phyloP scores from a whole-genome alignment of 2,797 vertebrate species.

The Sciurus vulgaris region DNA sequence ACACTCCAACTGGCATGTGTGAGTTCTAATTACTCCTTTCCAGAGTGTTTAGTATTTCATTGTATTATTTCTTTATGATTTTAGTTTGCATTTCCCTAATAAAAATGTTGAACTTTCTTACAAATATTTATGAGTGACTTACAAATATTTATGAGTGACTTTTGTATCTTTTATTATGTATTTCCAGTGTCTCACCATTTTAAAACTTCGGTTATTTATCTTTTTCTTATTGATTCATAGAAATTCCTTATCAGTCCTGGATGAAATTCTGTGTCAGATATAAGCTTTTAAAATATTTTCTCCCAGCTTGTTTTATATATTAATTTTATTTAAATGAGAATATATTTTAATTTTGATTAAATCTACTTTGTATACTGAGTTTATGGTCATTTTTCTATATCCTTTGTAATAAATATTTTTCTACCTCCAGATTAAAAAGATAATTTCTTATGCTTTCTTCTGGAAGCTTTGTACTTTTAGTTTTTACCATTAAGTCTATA shows the following conservation, averaged over 20 bases:
- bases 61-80: background rate
- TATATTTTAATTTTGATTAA: conserved; percentile 18
- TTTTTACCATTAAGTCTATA: background rate
- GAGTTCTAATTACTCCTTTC: background rate
- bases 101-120: background rate
- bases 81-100: background rate
- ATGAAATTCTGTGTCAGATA: background rate
- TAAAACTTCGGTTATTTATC: background rate
- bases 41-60: background rate
- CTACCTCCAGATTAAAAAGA: background rate
- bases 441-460: background rate
- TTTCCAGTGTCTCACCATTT: background rate
- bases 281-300: background rate
- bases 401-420: background rate
- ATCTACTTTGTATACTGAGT: background rate
- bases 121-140: background rate
- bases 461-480: background rate
- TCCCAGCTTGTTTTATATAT: background rate
- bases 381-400: background rate
- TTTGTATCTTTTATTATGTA: background rate
- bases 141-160: background rate
- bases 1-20: background rate
- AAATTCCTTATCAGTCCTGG: conserved; percentile 9
- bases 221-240: background rate
- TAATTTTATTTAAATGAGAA: conserved; percentile 26